Base-by-base conservation (phyloP, 64 coral and sea anemone genomes). In the Montipora efflorescens region DNA sequence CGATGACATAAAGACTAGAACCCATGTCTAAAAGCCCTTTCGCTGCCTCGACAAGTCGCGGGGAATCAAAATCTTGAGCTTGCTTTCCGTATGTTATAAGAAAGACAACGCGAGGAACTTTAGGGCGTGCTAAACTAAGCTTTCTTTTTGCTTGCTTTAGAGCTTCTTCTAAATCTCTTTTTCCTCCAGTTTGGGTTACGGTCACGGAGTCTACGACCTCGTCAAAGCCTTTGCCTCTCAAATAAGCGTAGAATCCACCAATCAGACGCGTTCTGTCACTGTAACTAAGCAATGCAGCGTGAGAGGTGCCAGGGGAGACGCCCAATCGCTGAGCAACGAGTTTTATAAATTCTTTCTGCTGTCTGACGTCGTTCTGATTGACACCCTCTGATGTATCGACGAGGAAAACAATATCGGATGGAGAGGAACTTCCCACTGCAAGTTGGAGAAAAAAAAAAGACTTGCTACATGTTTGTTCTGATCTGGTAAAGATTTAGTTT, bases 341-440 rank as follows among this genome's bases (percentile, higher is more conserved):
- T 78, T 89, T 58, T 2, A 88, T 55, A 69, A 96, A 96, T 12
- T 90, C 79, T 59, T 90, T 96, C 77, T 96, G 77, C 78, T 84
- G n/a, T 53, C 47, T 50, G 15, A 89, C 76, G 50, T 92, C 21
- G 15, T 69, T 67, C 18, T 69, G 86, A 11, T 85, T 89, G 75
- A 96, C 90, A 14, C 79, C 55, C 47, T 88, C n/a, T 57, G 95
- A 96, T 52, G 95, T 87, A 81, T 96, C 95, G 10, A 96, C 46
- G 22, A 96, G 83, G 46, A 96, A 86, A 21, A 96, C 90, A 25
- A 96, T 66, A 28, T 96, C 95, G 14, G 78, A 18, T 75, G 69
- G 12, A 76, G 79, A 22, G 19, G 78, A 47, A 80, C 19, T 20
- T 80, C 12, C 51, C n/a, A 4, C 78, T 79, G 13, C 9, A 64